Evolutionary conservation across 2,797 vertebrate genomes (phyloP), one percentile per base, ranked within the genome.

Genomic region (Coregonus ussuriensis): DNA sequence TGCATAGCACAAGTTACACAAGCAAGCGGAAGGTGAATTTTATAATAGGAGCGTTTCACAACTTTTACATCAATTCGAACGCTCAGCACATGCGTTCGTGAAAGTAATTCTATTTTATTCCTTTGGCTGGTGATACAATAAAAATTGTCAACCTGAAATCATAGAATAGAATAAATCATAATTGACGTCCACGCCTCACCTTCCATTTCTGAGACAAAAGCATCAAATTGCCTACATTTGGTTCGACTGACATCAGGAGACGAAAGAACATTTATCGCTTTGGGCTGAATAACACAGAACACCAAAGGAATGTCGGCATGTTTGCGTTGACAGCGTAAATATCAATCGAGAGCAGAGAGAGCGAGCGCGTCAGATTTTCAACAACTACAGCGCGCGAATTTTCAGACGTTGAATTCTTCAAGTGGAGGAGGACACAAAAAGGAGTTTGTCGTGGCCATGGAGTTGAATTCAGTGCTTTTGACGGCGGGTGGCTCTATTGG

Each of bases 1-100:
- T 81, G 79, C 75, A 88, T 87, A 84, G 86, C 72, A 79, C 84
- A 93, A 94, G 92, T 95, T 95, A 93, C 91, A 94, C 92, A 94
- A 94, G 90, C 88, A 15, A 25, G n/a, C 1, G 70, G 7, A 25
- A 80, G 59, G 31, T 2, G 2, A 74, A 71, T 89, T 89, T 84
- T 86, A 80, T 82, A 87, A 89, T 66, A 83, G 73, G 54, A 13
- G 73, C 47, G 54, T 85, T 87, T 87, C 86, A 82, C 78, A 87
- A 85, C 81, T 4, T 65, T 37, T 15, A 52, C 71, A 37, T 72
- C 37, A 35, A 13, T 15, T 37, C n/a, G 18, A 16, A 65, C 31
- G 52, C 16, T 37, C 13, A 6, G 33, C 4, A 5, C n/a, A 21
- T 11, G n/a, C 15, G 13, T 25, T 6, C 59, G 47, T 14, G 21